Evolutionary conservation across 2,888 invertebrate genomes (phyloP).

Genomic region (Pandemis cinnamomeana): DNA sequence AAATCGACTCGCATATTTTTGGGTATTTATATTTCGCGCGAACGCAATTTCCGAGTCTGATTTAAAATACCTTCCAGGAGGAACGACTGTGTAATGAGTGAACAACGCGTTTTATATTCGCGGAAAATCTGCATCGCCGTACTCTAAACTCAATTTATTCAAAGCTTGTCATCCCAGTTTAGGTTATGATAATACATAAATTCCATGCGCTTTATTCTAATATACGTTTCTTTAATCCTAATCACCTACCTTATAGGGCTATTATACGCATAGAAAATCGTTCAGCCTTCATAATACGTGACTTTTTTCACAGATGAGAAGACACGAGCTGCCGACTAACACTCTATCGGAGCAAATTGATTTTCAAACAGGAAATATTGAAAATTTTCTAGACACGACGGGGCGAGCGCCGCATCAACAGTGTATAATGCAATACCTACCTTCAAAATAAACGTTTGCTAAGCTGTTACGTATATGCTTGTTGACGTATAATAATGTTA

Average conservation of each 20-base stretch:
- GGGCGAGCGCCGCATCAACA: constrained; percentile 57
- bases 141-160: constrained; percentile 25
- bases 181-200: constrained; percentile 27
- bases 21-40: constrained; percentile 18
- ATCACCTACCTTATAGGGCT: constrained; percentile 60
- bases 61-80: constrained; percentile 11
- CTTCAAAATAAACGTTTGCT: constrained; percentile 32
- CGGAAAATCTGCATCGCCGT: background rate
- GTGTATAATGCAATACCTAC: constrained; percentile 52
- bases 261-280: constrained; percentile 61
- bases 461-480: constrained; percentile 4
- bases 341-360: constrained; percentile 74
- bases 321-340: constrained; percentile 61
- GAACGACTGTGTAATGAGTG: constrained; percentile 18
- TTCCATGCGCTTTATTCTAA: constrained; percentile 26
- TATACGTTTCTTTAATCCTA: constrained; percentile 48
- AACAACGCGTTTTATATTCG: constrained; percentile 10
- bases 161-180: constrained; percentile 23
- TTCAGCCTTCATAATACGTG: constrained; percentile 71
- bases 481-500: background rate
- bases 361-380: constrained; percentile 73
- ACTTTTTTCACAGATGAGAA: constrained; percentile 68
- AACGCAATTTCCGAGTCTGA: constrained; percentile 16
- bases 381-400: constrained; percentile 65
- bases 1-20: constrained; percentile 25